Evolutionary conservation across 64 coral and sea anemone genomes (phyloP).

Genomic region (Cladopsammia gracilis): DNA sequence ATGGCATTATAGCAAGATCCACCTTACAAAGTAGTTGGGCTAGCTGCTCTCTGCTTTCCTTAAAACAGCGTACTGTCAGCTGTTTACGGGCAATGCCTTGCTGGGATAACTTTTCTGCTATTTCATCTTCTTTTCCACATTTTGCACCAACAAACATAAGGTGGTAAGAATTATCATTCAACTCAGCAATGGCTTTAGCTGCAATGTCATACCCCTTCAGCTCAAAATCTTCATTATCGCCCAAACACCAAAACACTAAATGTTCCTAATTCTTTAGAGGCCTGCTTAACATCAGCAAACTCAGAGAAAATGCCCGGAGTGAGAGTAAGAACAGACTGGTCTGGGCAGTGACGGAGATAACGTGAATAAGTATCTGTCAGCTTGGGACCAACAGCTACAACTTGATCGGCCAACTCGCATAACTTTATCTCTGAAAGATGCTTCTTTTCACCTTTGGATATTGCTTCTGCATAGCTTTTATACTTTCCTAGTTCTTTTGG

Average conservation of each 20-base stretch:
- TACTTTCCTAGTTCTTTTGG: slow-evolving; percentile 3
- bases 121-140: not conserved
- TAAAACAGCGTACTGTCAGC: not conserved
- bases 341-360: no score
- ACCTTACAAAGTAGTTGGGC: not conserved
- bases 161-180: not conserved
- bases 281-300: not conserved
- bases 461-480: not conserved
- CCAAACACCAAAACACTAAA: slow-evolving; percentile 17
- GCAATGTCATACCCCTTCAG: slow-evolving; percentile 8
- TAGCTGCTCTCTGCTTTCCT: slow-evolving; percentile 7
- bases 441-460: not conserved
- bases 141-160: not conserved
- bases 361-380: not conserved
- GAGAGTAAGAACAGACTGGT: not conserved
- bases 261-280: not conserved
- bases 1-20: slow-evolving; percentile 28
- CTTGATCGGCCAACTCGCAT: not conserved
- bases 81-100: not conserved
- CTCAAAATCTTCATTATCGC: slow-evolving; percentile 22
- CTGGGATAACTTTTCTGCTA: not conserved
- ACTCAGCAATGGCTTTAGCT: not conserved
- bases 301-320: slow-evolving; percentile 22
- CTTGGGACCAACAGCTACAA: slow-evolving; percentile 30
- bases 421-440: not conserved